Evolutionary conservation across 2,888 invertebrate species (phyloP).

Genomic region (Blastobasis lacticolella): DNA sequence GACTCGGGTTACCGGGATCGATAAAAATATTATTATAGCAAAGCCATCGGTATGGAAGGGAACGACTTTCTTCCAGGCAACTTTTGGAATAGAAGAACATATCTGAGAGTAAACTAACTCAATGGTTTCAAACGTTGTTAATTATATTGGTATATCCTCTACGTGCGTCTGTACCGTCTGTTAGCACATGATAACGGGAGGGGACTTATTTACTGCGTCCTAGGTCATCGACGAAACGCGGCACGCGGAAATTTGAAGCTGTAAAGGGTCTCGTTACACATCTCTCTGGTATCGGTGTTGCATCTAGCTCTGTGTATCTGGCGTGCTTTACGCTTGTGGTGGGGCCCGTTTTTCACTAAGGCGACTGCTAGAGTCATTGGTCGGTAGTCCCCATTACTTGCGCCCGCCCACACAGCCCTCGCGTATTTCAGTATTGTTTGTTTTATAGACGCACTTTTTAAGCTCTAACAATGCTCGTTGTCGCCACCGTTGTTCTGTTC

Average conservation of each 20-base stretch:
- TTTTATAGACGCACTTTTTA: conserved; percentile 14
- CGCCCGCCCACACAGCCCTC: conserved; percentile 12
- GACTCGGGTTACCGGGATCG: too few relatives aligned
- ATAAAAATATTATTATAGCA: too few relatives aligned
- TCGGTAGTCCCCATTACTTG: conserved; percentile 27
- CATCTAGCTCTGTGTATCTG: not conserved
- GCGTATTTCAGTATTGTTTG: conserved; percentile 10
- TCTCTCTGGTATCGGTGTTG: not conserved
- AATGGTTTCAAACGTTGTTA: not conserved
- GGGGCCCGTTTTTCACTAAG: conserved; percentile 16
- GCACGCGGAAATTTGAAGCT: too few relatives aligned
- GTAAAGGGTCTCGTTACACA: not conserved
- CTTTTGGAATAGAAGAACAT: too few relatives aligned
- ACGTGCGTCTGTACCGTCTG: too few relatives aligned
- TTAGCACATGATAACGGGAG: too few relatives aligned
- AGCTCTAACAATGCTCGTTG: not conserved
- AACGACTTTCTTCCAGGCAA: too few relatives aligned
- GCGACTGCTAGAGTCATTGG: conserved; percentile 23
- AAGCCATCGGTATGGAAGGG: too few relatives aligned
- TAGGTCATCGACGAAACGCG: too few relatives aligned
- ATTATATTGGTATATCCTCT: not conserved
- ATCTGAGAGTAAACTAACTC: not conserved
- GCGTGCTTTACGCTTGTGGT: conserved; percentile 12
- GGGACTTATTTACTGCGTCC: too few relatives aligned
- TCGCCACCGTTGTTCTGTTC: too few relatives aligned